A percentile compares a stretch with the other conserved stretches of the same genome.
These are phyloP conservation scores for Pinna nobilis DNA, from an alignment of 1,140 invertebrate genomes.

Conservation along the genomic window DNA sequence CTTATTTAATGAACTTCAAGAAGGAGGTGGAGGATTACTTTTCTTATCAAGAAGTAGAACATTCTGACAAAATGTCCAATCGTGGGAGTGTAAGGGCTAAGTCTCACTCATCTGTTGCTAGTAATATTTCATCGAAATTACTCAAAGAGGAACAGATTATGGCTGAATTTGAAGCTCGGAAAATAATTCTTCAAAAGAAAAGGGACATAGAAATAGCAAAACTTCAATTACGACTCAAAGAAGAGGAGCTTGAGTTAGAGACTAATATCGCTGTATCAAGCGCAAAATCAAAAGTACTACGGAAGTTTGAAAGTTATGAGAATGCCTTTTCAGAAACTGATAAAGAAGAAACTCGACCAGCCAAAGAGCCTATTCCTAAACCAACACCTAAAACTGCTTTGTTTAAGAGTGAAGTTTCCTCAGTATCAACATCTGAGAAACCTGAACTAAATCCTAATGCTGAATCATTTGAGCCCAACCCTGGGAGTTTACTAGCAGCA, in stretches of 20 bases:
- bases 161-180: constrained; percentile 16
- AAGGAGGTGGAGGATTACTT: constrained; percentile 11
- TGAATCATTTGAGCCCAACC: not conserved
- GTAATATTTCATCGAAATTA: constrained; percentile 7
- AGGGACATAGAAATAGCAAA: constrained; percentile 30
- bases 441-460: not conserved
- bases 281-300: constrained; percentile 20
- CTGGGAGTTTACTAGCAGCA: not conserved
- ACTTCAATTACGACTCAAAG: constrained; percentile 25
- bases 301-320: constrained; percentile 12
- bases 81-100: not conserved
- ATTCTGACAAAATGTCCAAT: not conserved
- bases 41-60: constrained; percentile 1
- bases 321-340: not conserved
- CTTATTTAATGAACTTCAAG: not conserved
- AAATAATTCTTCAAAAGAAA: constrained; percentile 1
- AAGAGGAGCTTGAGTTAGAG: constrained; percentile 29
- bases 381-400: not conserved
- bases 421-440: not conserved
- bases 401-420: not conserved
- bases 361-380: not conserved
- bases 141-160: constrained; percentile 28
- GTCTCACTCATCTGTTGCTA: not conserved
- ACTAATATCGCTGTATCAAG: constrained; percentile 26
- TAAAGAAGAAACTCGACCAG: not conserved